These are phyloP conservation scores for Tokudaia muenninki DNA, from an alignment of 2,797 vertebrate genomes.

Conservation along the genomic window DNA sequence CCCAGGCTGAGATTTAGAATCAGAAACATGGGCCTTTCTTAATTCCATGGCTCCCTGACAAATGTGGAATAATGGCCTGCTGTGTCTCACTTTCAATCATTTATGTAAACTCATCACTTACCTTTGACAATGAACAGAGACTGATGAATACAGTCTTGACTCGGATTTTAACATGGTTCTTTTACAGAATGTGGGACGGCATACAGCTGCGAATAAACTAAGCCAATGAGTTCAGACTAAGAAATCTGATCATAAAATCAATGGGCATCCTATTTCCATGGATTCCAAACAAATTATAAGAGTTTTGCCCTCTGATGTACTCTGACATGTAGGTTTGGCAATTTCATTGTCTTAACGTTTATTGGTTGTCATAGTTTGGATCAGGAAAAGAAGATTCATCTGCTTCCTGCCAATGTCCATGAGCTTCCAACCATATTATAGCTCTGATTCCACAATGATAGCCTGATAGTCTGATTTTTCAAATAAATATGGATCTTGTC, in stretches of 20 bases:
- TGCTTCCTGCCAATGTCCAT: constrained; percentile 28
- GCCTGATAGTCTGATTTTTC: constrained; percentile 54
- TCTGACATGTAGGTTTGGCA: constrained; percentile 51
- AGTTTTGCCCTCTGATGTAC: not conserved
- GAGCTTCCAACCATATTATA: constrained; percentile 8
- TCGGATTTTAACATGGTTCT: not conserved
- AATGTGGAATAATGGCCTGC: not conserved
- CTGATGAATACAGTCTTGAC: constrained; percentile 20
- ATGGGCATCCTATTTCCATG: constrained; percentile 8
- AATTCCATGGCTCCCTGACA: not conserved
- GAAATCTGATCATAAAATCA: constrained; percentile 48
- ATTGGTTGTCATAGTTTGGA: constrained; percentile 56
- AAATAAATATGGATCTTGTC: constrained; percentile 46
- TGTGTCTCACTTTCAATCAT: constrained; percentile 56
- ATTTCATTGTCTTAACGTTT: constrained; percentile 63
- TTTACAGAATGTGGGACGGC: constrained; percentile 32
- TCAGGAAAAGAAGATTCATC: constrained; percentile 47
- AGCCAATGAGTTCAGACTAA: constrained; percentile 18
- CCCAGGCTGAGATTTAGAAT: not conserved
- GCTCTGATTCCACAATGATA: constrained; percentile 32
- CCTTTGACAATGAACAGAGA: constrained; percentile 6
- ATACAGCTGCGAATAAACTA: not conserved
- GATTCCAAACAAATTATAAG: constrained; percentile 47
- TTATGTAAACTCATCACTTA: constrained; percentile 2
- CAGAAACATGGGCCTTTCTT: not conserved